phyloP scores from a whole-genome alignment of 2,113 vertebrate species.

The Megaptera novaeangliae region DNA sequence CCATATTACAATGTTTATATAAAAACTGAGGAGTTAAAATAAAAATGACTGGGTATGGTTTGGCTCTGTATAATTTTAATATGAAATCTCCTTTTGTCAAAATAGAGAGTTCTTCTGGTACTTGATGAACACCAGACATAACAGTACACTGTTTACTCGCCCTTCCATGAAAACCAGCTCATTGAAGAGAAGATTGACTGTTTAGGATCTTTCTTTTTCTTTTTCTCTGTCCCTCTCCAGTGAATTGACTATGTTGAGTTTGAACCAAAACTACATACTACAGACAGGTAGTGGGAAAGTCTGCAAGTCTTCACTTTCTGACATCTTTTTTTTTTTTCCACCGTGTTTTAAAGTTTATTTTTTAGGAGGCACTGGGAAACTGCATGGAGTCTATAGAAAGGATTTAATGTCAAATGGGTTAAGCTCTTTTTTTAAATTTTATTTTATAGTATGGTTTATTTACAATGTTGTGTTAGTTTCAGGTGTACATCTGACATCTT shows the following conservation, averaged over 20 bases:
- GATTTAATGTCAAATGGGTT: neutral
- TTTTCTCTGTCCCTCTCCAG: neutral
- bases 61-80: neutral
- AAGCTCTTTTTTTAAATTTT: neutral
- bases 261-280: neutral
- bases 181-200: neutral
- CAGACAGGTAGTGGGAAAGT: neutral
- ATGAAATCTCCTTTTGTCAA: neutral
- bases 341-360: neutral
- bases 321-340: neutral
- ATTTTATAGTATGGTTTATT: neutral
- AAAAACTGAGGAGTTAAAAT: neutral
- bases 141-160: neutral
- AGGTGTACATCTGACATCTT: too few species aligned
- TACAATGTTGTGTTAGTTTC: too few species aligned
- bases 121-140: neutral
- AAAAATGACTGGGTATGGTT: neutral
- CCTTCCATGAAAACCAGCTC: slow-evolving; percentile 20
- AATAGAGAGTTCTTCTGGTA: neutral
- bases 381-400: neutral
- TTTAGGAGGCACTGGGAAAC: neutral
- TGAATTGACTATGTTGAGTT: neutral
- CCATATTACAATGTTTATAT: neutral
- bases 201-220: neutral
- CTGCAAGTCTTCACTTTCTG: slow-evolving; percentile 12